Evolutionary conservation across 2,888 invertebrate species (phyloP), one percentile per base, ranked within the genome.

Genomic region (Nomada ruficornis): DNA sequence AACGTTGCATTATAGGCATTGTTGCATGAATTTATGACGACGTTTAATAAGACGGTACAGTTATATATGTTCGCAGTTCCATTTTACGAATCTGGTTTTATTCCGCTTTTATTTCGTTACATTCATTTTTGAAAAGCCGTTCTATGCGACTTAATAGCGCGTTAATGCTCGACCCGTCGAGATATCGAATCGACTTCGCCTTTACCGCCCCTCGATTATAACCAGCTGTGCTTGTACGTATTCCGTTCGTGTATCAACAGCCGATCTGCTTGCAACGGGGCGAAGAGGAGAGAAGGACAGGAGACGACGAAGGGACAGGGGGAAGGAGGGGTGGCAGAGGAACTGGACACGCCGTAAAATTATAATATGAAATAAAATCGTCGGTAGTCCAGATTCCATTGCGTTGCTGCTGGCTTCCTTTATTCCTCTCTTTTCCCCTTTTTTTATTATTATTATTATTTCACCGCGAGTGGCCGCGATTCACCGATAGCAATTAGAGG

Each of bases 71-170:
- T 36, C 36, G 7, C 7, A 7, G n/a, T n/a, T n/a, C n/a, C n/a
- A n/a, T n/a, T n/a, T n/a, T n/a, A n/a, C n/a, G n/a, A n/a, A n/a
- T n/a, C n/a, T n/a, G n/a, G n/a, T n/a, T n/a, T n/a, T n/a, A n/a
- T n/a, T n/a, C n/a, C n/a, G n/a, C n/a, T n/a, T n/a, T n/a, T n/a
- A n/a, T n/a, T n/a, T n/a, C n/a, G n/a, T n/a, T n/a, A n/a, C n/a
- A n/a, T n/a, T n/a, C n/a, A n/a, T n/a, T n/a, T n/a, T n/a, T n/a
- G 42, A 13, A 44, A 74, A 60, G 70, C 59, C 26, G 64, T 52
- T 59, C 59, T 50, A 81, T 54, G 74, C 70, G 44, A 71, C 82
- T 82, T 81, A 81, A 81, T 81, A 71, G 44, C 62, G 71, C 62
- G 70, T 71, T 81, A 76, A 76, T 82, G 44, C 62, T 26, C 70